A percentile compares a stretch with the other conserved stretches of the same genome.
phyloP scores from a whole-genome alignment of 1,140 invertebrate genomes.

The Drosophila gunungcola region DNA sequence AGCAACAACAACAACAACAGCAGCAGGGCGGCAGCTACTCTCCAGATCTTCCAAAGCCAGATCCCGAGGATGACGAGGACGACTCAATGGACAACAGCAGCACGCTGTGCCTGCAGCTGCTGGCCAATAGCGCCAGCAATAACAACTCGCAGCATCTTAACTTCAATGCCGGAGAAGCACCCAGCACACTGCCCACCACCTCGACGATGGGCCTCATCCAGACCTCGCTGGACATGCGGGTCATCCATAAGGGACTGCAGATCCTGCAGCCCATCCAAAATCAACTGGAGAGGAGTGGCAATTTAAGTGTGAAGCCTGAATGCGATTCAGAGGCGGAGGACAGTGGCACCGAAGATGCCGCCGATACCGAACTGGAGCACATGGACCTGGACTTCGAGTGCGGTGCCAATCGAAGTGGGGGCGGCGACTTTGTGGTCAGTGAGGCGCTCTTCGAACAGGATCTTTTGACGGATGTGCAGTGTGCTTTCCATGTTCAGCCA shows the following conservation, averaged over 20 bases:
- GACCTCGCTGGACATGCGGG: conserved; percentile 88
- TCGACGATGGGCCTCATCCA: conserved; percentile 77
- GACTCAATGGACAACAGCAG: conserved; percentile 86
- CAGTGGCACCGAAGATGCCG: conserved; percentile 67
- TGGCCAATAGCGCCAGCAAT: conserved; percentile 75
- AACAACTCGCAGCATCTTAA: conserved; percentile 80
- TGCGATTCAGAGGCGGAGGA: conserved; percentile 74
- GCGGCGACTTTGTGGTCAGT: conserved; percentile 76
- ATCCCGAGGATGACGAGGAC: conserved; percentile 87
- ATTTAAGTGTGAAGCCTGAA: conserved; percentile 54
- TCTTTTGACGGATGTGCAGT: conserved; percentile 89
- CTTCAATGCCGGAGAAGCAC: conserved; percentile 61
- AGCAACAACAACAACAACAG: conserved; percentile 60
- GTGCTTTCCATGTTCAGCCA: conserved; percentile 92
- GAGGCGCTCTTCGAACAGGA: conserved; percentile 86
- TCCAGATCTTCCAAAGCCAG: conserved; percentile 68
- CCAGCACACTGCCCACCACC: conserved; percentile 48
- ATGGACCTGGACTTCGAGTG: conserved; percentile 69
- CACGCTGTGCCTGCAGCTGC: conserved; percentile 85
- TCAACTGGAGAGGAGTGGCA: conserved; percentile 66
- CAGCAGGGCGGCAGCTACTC: conserved; percentile 64
- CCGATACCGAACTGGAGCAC: conserved; percentile 52
- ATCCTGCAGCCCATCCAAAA: conserved; percentile 88
- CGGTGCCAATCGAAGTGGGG: conserved; percentile 46
- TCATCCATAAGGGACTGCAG: conserved; percentile 91